phyloP scores from a whole-genome alignment of 2,888 invertebrate genomes.

The Dynastes tityus region DNA sequence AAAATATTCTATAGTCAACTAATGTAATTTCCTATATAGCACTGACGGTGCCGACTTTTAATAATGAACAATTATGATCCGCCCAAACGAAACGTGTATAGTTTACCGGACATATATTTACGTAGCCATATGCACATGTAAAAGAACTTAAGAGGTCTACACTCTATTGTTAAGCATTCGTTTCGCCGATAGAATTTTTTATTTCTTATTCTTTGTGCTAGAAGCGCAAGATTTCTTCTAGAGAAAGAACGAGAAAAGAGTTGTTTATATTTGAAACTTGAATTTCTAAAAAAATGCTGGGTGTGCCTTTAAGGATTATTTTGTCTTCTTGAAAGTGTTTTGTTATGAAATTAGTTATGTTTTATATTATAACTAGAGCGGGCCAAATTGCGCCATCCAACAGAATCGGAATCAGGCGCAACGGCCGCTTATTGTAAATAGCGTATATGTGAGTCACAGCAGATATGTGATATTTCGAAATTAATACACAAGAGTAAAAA shows the following conservation, averaged over 20 bases:
- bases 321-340: no score
- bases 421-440: no score
- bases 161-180: slow-evolving; percentile 35
- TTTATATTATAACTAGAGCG: no score
- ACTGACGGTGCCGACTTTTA: slow-evolving; percentile 16
- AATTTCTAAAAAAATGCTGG: no score
- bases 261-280: no score
- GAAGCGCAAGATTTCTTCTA: not conserved
- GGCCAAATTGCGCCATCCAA: no score
- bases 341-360: no score
- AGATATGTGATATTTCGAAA: no score
- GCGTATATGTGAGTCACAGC: no score
- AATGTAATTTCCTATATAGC: slow-evolving; percentile 2
- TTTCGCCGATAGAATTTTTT: slow-evolving; percentile 23
- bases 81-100: slow-evolving; percentile 23
- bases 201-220: not conserved
- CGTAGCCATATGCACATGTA: not conserved
- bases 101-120: slow-evolving; percentile 6
- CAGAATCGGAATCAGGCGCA: no score
- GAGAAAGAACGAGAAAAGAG: not conserved
- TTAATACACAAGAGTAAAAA: no score
- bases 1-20: slow-evolving; percentile 16
- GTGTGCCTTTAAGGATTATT: no score
- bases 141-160: slow-evolving; percentile 18
- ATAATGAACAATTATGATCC: slow-evolving; percentile 25